phyloP scores from a whole-genome alignment of 2,113 vertebrate genomes.

The Jaculus jaculus region DNA sequence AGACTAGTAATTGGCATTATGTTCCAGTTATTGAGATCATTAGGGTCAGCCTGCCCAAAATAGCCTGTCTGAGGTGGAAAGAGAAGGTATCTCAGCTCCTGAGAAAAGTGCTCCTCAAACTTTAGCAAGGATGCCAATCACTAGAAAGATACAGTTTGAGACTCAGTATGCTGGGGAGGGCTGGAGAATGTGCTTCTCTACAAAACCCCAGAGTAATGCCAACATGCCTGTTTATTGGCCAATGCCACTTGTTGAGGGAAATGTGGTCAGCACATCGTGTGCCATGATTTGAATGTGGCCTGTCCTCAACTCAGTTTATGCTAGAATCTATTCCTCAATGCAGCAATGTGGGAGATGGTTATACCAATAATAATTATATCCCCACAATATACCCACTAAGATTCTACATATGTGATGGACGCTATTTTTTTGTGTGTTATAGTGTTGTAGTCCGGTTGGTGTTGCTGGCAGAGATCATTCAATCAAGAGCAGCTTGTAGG shows the following conservation, averaged over 20 bases:
- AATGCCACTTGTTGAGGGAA: too few species aligned
- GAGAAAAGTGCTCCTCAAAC: neutral
- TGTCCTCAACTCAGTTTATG: neutral
- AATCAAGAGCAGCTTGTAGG: too few species aligned
- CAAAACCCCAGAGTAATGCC: neutral
- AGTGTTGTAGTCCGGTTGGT: too few species aligned
- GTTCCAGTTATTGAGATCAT: neutral
- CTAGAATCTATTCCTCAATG: neutral
- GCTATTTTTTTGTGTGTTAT: too few species aligned
- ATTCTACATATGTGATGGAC: too few species aligned
- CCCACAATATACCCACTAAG: too few species aligned
- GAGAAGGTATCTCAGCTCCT: neutral
- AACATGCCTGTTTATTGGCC: neutral
- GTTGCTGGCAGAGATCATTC: too few species aligned
- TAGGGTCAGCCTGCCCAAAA: neutral
- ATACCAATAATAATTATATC: too few species aligned
- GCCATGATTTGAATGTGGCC: neutral
- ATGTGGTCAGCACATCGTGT: neutral
- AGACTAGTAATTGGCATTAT: neutral
- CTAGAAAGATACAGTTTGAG: neutral
- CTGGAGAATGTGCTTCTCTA: neutral
- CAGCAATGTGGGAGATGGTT: neutral
- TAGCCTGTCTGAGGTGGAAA: neutral
- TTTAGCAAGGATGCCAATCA: too few species aligned
- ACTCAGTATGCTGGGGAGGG: neutral